Evolutionary conservation across 1,140 invertebrate species (phyloP), one percentile per base, ranked within the genome.

Genomic region (Berghia stephanieae): DNA sequence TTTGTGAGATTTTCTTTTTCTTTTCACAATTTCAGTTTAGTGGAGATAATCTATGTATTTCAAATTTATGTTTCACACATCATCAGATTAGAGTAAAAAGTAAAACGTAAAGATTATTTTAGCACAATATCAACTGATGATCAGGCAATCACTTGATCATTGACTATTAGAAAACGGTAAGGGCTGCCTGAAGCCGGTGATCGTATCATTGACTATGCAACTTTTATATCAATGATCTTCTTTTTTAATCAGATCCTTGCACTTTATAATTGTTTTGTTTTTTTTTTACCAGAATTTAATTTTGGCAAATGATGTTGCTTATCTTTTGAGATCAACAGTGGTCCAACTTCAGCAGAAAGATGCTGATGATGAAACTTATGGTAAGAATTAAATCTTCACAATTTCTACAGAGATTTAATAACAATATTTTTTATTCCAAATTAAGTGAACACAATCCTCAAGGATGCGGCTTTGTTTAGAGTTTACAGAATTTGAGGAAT

Each of bases 251-350:
- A n/a, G n/a, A n/a, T n/a, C n/a, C n/a, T n/a, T 38, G 36, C 3
- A 43, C 16, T 31, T 80, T 13, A 21, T n/a, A 31, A 18, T 42
- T n/a, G 36, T 16, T 10, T 27, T 57, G 8, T 10, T 31, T 38
- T 80, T 38, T 74, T 63, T 71, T n/a, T 60, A 77, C 42, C 78
- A 86, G 85, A 66, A 83, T 36, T 57, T 86, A 16, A 73, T 80
- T 49, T 10, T 79, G 21, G 85, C 80, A 36, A 46, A 74, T 21
- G 83, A 84, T 57, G 55, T 70, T 60, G 81, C 82, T 40, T 60
- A 72, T 3, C 31, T 80, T n/a, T 72, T 86, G 6, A 72, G 82
- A 57, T 79, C 76, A 24, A 81, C 75, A 24, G 80, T 85, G 3
- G 78, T 86, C 1, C 85, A 86, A 73, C 79, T 73, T 31, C 79